Evolutionary conservation across 2,888 invertebrate genomes (phyloP).

Genomic region (Polyploca ridens): DNA sequence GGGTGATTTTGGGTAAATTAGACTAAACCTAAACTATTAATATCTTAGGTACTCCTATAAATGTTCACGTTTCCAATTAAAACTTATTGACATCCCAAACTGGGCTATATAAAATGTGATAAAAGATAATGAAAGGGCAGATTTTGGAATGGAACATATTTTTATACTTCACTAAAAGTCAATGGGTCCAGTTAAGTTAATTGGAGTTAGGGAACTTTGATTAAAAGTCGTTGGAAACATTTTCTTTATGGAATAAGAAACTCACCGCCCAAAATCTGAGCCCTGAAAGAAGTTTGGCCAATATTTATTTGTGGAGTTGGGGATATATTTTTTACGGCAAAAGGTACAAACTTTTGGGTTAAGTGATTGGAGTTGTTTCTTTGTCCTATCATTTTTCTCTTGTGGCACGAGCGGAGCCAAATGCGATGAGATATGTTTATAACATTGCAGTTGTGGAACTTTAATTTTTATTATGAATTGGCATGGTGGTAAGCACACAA

Average conservation of each 20-base stretch:
- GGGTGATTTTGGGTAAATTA: no score
- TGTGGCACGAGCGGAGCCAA: neutral
- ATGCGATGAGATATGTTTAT: neutral
- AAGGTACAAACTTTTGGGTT: neutral
- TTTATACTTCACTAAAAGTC: neutral
- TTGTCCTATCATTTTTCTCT: slow-evolving; percentile 4
- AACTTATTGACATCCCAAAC: neutral
- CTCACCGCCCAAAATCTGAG: neutral
- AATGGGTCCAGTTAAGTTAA: slow-evolving; percentile 25
- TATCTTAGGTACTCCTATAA: no score
- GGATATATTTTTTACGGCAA: neutral
- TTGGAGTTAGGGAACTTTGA: slow-evolving; percentile 33
- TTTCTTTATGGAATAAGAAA: slow-evolving; percentile 21
- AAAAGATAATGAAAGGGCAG: slow-evolving; percentile 4
- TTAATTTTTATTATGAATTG: no score
- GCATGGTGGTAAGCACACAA: no score
- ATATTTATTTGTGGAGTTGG: slow-evolving; percentile 2
- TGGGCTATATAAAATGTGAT: neutral
- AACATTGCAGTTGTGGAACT: neutral
- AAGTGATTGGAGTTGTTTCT: slow-evolving; percentile 6
- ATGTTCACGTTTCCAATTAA: neutral
- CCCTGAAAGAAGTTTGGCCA: neutral
- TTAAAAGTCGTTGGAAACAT: slow-evolving; percentile 29
- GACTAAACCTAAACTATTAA: no score
- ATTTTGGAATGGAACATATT: neutral